Evolutionary conservation across 2,888 invertebrate species (phyloP).

Genomic region (Brachypalpus laphriformis): DNA sequence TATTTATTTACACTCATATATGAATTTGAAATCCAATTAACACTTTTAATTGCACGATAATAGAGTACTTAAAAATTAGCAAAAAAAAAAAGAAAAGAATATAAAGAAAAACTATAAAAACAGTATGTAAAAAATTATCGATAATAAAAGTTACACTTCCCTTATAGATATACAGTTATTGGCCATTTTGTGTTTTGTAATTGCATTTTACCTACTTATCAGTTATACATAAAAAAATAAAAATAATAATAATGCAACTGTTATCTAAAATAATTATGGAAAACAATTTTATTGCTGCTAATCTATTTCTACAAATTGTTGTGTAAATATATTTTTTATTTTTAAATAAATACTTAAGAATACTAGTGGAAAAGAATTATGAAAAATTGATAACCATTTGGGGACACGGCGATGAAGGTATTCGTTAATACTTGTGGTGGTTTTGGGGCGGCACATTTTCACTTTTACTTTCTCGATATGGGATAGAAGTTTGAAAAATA

Average conservation of each 20-base stretch:
- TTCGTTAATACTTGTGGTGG: not conserved
- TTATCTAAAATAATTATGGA: slow-evolving; percentile 8
- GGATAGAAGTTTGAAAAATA: too few species aligned
- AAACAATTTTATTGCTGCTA: slow-evolving; percentile 36
- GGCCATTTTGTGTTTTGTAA: slow-evolving; percentile 61
- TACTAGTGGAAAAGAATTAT: slow-evolving; percentile 35
- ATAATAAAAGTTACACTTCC: slow-evolving; percentile 24
- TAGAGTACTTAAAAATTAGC: slow-evolving; percentile 42
- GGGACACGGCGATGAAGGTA: not conserved
- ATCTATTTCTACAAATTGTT: slow-evolving; percentile 3
- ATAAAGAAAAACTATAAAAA: not conserved
- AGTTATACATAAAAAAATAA: slow-evolving; percentile 25
- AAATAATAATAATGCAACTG: slow-evolving; percentile 1
- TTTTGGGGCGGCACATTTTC: too few species aligned
- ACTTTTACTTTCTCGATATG: too few species aligned
- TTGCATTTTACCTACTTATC: slow-evolving; percentile 67
- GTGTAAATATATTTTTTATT: not conserved
- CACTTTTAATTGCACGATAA: slow-evolving; percentile 63
- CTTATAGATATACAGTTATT: slow-evolving; percentile 27
- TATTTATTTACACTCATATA: slow-evolving; percentile 38
- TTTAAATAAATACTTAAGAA: slow-evolving; percentile 39
- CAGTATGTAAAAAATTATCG: slow-evolving; percentile 13
- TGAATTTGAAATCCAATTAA: slow-evolving; percentile 65
- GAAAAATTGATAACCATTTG: slow-evolving; percentile 31
- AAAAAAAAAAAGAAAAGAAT: slow-evolving; percentile 19